Evolutionary conservation across 2,113 vertebrate species (phyloP), one percentile per base, ranked within the genome.

Genomic region (Otus sunia): DNA sequence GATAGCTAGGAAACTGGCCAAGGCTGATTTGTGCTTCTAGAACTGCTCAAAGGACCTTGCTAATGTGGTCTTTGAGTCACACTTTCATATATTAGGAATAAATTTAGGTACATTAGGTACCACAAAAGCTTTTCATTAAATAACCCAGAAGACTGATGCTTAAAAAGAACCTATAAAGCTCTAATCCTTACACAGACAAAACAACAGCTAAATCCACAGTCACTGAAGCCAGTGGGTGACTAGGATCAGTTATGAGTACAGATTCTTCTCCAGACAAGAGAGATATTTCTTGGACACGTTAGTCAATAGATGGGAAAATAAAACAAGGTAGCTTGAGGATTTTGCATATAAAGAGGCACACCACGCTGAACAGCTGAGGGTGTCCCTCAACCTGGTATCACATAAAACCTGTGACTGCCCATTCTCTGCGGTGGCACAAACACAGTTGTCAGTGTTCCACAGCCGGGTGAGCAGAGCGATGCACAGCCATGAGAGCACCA

Each of bases 391-490:
- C 27, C 52, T 41, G 26, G 14, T n/a, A 12, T 58, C 58, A 26
- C 2, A 1, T 39, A 26, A 86, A 75, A 66, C 29, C 56, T 39
- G 22, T 2, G 9, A 10, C 1, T 55, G 39, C 32, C 43, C 10
- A 1, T 43, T 62, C 22, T 29, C 52, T 52, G 66, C 14, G 30
- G 22, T 0, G 55, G 29, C n/a, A 41, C 53, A 16, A n/a, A 18
- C 2, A 22, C 10, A 20, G 80, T 50, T n/a, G 45, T 47, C 53
- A 12, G 30, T 10, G 32, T 23, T n/a, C 53, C 32, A 21, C 47
- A n/a, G 5, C 52, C 5, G 30, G 12, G 41, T 5, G 25, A 37
- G n/a, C 11, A 11, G 39, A 3, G 2, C 2, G 0, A 41, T 19
- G 29, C 36, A 3, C 6, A 19, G 23, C 17, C 41, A 26, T 2